A percentile compares a stretch with the other conserved stretches of the same genome.
These are phyloP conservation scores for Tichodroma muraria DNA, from an alignment of 2,113 vertebrate genomes.

Conservation along the genomic window DNA sequence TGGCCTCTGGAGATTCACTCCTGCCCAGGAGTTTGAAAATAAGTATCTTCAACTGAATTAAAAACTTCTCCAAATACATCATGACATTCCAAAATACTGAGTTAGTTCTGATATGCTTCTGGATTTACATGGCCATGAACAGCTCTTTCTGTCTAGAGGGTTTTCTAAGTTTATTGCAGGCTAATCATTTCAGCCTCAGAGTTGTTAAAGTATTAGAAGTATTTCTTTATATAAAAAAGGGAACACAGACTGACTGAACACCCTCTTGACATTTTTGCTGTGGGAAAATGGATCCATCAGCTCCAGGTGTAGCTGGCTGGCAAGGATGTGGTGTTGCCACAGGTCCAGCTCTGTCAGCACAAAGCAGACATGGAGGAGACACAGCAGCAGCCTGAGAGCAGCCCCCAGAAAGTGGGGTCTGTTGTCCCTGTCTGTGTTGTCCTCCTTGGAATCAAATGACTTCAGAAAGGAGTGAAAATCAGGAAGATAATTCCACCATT, in stretches of 20 bases:
- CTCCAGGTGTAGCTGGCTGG: not conserved
- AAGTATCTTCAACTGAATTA: not conserved
- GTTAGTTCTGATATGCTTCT: not conserved
- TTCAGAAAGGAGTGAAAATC: not conserved
- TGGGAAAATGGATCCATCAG: not conserved
- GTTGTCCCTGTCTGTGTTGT: too few species aligned
- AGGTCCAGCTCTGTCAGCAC: not conserved
- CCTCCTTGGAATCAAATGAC: not conserved
- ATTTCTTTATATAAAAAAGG: not conserved
- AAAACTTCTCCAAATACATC: not conserved
- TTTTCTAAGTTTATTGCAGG: not conserved
- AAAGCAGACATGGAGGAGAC: not conserved
- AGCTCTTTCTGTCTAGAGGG: not conserved
- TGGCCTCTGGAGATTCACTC: slow-evolving; percentile 8
- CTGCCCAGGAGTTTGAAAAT: slow-evolving; percentile 5
- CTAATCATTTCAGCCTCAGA: not conserved
- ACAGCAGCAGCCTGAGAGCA: not conserved
- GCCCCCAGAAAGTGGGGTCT: not conserved
- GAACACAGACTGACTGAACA: not conserved
- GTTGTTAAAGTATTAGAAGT: not conserved
- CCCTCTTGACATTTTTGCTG: not conserved
- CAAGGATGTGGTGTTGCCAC: too few species aligned
- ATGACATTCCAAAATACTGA: not conserved
- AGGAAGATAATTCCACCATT: not conserved
- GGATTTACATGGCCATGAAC: not conserved